Evolutionary conservation across 2,113 vertebrate genomes (phyloP), one percentile per base, ranked within the genome.

Genomic region (Vulpes vulpes): DNA sequence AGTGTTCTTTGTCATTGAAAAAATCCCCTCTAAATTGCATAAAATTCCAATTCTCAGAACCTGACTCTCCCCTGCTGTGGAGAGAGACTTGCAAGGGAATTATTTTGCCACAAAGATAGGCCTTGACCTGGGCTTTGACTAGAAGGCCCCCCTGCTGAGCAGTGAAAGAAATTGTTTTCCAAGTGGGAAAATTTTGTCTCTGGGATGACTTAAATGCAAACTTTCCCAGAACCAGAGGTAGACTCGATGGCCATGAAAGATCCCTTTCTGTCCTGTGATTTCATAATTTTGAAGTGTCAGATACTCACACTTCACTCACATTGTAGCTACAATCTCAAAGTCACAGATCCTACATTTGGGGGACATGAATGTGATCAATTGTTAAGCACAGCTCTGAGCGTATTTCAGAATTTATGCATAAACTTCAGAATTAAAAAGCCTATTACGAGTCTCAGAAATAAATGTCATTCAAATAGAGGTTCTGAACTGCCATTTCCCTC

Each of bases 91-190:
- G 19, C 7, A 60, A 53, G 92, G 78, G 78, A 96, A 83, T 87
- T 53, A 87, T 14, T 96, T 78, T 84, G n/a, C 69, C 51, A 74
- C 67, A 86, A 81, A 95, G 81, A 82, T 23, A 43, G 65, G 65
- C 60, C 92, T 89, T 91, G 92, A 97, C 78, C 71, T 64, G 65
- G 3, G 35, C 71, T 93, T 94, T 96, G 79, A 96, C 87, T 57
- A 88, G 71, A 94, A 71, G 51, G 14, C 32, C 85, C n/a, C n/a
- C 90, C 91, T 94, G 88, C 57, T 71, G 88, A 90, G 59, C 22
- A 64, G 59, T 78, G 15, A 95, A 83, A 88, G 94, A 90, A 94
- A 95, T 32, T 79, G 30, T 86, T 49, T 82, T 95, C 89, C 71
- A 86, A 65, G 67, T 82, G 16, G 71, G 59, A 30, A 32, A 91